Evolutionary conservation across 2,888 invertebrate species (phyloP).

Genomic region (Eupithecia subumbrata): DNA sequence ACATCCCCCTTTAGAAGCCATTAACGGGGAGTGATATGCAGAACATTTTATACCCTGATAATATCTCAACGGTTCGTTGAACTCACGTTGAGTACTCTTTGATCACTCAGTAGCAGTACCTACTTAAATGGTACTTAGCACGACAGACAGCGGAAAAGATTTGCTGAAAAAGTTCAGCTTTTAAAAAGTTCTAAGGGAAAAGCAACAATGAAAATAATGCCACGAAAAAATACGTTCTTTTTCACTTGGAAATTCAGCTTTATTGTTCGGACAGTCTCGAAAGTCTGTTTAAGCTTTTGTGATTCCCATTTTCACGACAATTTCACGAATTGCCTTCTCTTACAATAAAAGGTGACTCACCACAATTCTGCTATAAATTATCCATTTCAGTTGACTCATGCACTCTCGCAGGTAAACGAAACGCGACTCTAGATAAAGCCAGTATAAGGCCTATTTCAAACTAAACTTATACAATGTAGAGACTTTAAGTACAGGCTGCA

Average conservation of each 20-base stretch:
- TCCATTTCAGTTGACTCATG: slow-evolving; percentile 42
- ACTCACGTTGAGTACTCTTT: slow-evolving; percentile 24
- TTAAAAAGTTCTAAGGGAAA: slow-evolving; percentile 3
- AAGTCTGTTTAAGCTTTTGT: slow-evolving; percentile 18
- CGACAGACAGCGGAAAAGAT: slow-evolving; percentile 3
- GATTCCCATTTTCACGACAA: slow-evolving; percentile 32
- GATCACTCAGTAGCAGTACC: not conserved
- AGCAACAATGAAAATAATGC: slow-evolving; percentile 3
- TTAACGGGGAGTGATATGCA: slow-evolving; percentile 40
- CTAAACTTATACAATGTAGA: not conserved
- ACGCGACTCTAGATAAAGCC: slow-evolving; percentile 17
- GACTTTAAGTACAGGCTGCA: slow-evolving; percentile 32
- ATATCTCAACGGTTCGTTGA: slow-evolving; percentile 19
- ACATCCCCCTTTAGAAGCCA: slow-evolving; percentile 44
- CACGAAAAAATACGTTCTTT: slow-evolving; percentile 8
- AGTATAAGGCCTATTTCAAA: slow-evolving; percentile 17
- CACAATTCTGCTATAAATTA: slow-evolving; percentile 35
- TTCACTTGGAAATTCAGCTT: slow-evolving; percentile 8
- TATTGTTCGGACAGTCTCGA: slow-evolving; percentile 12
- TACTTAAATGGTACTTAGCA: slow-evolving; percentile 5
- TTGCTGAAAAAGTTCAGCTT: slow-evolving; percentile 2
- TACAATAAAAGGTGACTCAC: slow-evolving; percentile 41
- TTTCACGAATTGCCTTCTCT: slow-evolving; percentile 40
- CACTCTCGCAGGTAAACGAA: slow-evolving; percentile 26
- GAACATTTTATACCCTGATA: slow-evolving; percentile 29